Conservation (phyloP, 1,140 invertebrate species). For the Bacillus rossius region DNA sequence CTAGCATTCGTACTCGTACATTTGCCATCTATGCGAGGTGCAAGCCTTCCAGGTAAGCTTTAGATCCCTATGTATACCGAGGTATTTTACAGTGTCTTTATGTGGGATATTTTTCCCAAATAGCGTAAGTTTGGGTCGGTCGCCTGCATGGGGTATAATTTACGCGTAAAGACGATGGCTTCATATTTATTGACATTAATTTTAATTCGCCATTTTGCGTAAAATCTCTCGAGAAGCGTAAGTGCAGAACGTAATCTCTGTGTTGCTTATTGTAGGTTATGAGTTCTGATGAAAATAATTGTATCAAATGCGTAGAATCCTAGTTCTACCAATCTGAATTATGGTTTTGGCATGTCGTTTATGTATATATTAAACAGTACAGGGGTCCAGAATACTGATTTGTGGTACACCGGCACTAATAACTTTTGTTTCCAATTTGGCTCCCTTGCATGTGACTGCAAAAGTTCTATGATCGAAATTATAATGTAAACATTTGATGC, state of each 20-base stretch:
- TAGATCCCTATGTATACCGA: too few relatives aligned
- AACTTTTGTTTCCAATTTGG: constrained; percentile 14
- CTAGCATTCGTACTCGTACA: too few relatives aligned
- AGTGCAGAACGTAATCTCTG: constrained; percentile 1
- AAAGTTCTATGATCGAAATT: too few relatives aligned
- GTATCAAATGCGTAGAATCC: constrained; percentile 13
- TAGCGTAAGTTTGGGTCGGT: too few relatives aligned
- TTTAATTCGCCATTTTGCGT: constrained; percentile 26
- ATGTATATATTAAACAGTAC: constrained; percentile 27
- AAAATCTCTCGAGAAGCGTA: constrained; percentile 13
- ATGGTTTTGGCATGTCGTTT: constrained; percentile 25
- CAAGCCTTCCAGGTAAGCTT: too few relatives aligned
- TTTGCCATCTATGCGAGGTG: too few relatives aligned
- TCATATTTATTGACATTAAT: constrained; percentile 26
- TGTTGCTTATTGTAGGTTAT: too few relatives aligned
- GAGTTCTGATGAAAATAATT: too few relatives aligned
- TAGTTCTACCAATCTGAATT: constrained; percentile 20
- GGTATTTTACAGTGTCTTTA: too few relatives aligned
- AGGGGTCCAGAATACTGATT: constrained; percentile 25
- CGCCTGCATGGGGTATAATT: background rate
- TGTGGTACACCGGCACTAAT: constrained; percentile 19
- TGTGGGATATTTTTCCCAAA: too few relatives aligned
- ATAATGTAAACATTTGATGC: background rate
- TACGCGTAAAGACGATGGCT: constrained; percentile 19
- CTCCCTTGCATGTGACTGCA: too few relatives aligned